Conservation (phyloP, 2,888 invertebrate genomes). For the Apoda limacodes region DNA sequence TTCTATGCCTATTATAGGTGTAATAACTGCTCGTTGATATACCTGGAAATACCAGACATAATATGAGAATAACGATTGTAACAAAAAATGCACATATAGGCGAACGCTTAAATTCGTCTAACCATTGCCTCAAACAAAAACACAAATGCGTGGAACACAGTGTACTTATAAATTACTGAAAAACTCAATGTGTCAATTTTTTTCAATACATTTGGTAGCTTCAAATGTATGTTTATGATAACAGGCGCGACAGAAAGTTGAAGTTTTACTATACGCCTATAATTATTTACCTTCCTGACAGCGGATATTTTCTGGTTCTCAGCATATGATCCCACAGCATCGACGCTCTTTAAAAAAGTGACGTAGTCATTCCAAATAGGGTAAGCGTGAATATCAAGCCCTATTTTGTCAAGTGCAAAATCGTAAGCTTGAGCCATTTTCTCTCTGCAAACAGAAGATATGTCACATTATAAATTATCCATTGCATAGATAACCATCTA, state of each 20-base stretch:
- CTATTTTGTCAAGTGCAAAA: slow-evolving; percentile 98
- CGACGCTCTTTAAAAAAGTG: slow-evolving; percentile 93
- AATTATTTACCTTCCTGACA: slow-evolving; percentile 82
- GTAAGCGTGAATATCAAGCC: slow-evolving; percentile 97
- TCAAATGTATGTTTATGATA: no score
- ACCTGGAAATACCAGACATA: slow-evolving; percentile 76
- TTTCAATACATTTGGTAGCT: no score
- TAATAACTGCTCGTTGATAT: slow-evolving; percentile 95
- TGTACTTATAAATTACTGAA: background rate
- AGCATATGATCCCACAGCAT: slow-evolving; percentile 98
- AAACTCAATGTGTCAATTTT: no score
- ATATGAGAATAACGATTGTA: no score
- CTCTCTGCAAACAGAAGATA: slow-evolving; percentile 88
- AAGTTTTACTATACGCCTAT: background rate
- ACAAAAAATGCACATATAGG: no score
- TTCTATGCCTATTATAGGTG: slow-evolving; percentile 97
- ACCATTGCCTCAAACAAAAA: no score
- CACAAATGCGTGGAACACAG: background rate
- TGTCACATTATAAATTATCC: no score
- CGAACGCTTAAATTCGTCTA: no score
- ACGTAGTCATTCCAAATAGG: slow-evolving; percentile 99
- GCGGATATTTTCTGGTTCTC: slow-evolving; percentile 99
- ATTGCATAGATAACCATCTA: no score
- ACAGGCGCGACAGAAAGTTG: no score
- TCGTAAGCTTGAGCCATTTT: slow-evolving; percentile 99